A percentile compares a stretch with the other conserved stretches of the same genome.
These are phyloP conservation scores for Frankliniella intonsa DNA, from an alignment of 2,888 invertebrate species.

Conservation along the genomic window DNA sequence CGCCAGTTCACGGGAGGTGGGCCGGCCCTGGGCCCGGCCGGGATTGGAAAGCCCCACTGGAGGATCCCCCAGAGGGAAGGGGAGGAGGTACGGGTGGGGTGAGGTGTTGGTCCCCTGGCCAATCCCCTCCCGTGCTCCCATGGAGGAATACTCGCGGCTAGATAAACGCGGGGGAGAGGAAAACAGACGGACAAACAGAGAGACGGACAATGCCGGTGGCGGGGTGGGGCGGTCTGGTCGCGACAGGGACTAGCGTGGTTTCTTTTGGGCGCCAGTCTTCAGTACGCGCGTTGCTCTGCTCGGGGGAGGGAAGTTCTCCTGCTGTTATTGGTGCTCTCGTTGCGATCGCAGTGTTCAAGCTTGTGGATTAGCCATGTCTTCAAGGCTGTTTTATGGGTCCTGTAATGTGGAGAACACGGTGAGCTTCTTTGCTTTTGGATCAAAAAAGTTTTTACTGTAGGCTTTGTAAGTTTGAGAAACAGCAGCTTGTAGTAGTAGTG, in stretches of 20 bases:
- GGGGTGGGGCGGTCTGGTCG: background rate
- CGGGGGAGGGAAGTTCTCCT: background rate
- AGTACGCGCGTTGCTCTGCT: background rate
- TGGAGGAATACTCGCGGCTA: background rate
- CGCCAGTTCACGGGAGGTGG: too few relatives aligned
- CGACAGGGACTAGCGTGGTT: background rate
- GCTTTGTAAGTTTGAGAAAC: background rate
- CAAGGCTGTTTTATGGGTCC: background rate
- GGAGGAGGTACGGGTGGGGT: background rate
- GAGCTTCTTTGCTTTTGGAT: background rate
- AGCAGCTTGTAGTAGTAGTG: background rate
- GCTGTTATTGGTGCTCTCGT: background rate
- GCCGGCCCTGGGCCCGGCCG: too few relatives aligned
- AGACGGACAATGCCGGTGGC: background rate
- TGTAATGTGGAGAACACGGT: slow-evolving; percentile 13
- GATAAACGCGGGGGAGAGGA: background rate
- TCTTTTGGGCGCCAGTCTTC: background rate
- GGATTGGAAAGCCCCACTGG: too few relatives aligned
- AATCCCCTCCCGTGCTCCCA: background rate
- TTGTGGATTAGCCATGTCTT: background rate
- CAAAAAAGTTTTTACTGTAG: background rate
- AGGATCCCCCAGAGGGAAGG: background rate
- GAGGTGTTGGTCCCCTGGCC: background rate
- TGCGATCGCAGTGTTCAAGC: too few relatives aligned
- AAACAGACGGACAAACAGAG: slow-evolving; percentile 20